phyloP scores from a whole-genome alignment of 2,113 vertebrate species.

The Podiceps cristatus region DNA sequence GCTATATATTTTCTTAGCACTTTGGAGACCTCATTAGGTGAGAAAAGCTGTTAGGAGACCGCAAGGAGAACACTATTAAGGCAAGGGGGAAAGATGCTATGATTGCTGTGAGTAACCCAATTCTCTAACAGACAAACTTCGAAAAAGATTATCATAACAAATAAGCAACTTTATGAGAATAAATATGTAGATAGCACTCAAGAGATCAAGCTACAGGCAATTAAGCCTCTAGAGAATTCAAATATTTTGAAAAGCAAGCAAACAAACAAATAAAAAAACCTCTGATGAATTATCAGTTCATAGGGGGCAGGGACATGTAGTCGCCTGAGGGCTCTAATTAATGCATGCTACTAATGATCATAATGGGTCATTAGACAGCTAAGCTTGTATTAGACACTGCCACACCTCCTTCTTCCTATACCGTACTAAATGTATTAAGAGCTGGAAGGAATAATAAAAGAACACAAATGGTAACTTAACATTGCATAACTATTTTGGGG shows the following conservation, averaged over 20 bases:
- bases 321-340: constrained; percentile 9
- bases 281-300: background rate
- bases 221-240: background rate
- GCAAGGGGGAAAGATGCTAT: background rate
- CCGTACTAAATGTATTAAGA: background rate
- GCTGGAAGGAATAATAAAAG: background rate
- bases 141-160: constrained; percentile 22
- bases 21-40: constrained; percentile 38
- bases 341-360: background rate
- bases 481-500: background rate
- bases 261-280: background rate
- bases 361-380: background rate
- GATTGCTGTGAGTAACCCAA: background rate
- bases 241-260: background rate
- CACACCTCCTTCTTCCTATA: background rate
- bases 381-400: background rate
- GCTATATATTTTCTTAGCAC: background rate
- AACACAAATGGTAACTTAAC: background rate
- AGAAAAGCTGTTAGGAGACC: constrained; percentile 26
- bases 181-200: background rate
- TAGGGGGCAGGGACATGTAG: background rate
- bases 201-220: background rate
- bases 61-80: background rate
- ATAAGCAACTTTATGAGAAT: background rate
- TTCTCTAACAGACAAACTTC: background rate